Conservation (phyloP, 2,888 invertebrate species). For the Ophion obscuratus region DNA sequence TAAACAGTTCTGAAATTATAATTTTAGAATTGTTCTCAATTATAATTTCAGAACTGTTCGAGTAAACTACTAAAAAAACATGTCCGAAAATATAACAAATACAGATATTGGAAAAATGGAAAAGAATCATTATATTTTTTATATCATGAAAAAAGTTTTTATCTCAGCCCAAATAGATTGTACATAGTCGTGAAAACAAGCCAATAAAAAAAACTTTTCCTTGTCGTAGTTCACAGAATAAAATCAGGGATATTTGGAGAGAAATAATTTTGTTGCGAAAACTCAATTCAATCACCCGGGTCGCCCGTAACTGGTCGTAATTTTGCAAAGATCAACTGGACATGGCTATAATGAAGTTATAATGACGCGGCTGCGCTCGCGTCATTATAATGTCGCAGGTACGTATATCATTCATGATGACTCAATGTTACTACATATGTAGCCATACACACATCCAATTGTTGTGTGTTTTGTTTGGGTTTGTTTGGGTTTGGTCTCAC, state of each 20-base stretch:
- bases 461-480: background rate
- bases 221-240: background rate
- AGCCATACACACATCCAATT: conserved; percentile 15
- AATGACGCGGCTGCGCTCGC: background rate
- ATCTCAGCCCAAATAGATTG: too few species aligned
- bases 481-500: conserved; percentile 37
- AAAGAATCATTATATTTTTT: too few species aligned
- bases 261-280: background rate
- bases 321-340: conserved; percentile 60
- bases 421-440: background rate
- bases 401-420: background rate
- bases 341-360: background rate
- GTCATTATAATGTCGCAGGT: conserved; percentile 10
- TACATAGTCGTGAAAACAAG: too few species aligned
- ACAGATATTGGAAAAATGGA: too few species aligned
- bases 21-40: too few species aligned
- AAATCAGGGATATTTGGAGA: background rate
- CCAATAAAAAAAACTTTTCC: background rate
- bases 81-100: too few species aligned
- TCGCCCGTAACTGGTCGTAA: conserved; percentile 65
- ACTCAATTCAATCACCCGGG: conserved; percentile 60
- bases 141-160: too few species aligned
- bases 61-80: too few species aligned
- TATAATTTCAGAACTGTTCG: too few species aligned
- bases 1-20: too few species aligned